These are phyloP conservation scores for Phrixothrix hirtus DNA, from an alignment of 2,888 invertebrate genomes.

Conservation along the genomic window DNA sequence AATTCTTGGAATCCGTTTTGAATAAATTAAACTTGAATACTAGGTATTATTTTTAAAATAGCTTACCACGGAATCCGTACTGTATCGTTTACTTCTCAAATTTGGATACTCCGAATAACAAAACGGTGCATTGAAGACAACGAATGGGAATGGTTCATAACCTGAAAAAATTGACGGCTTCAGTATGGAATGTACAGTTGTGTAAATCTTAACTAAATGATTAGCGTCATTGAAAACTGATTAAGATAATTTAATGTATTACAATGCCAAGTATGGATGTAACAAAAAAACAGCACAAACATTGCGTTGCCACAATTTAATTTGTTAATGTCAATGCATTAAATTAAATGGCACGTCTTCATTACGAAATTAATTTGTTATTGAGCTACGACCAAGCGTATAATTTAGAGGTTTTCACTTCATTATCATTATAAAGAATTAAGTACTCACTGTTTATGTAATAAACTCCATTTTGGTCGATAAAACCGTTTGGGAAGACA, in stretches of 20 bases:
- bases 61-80: conserved; percentile 55
- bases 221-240: not conserved
- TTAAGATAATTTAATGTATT: not conserved
- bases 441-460: conserved; percentile 57
- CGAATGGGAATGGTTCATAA: conserved; percentile 53
- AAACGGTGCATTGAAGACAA: conserved; percentile 53
- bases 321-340: conserved; percentile 18
- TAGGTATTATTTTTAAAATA: not conserved
- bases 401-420: conserved; percentile 2
- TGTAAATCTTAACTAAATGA: not conserved
- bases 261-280: conserved; percentile 5
- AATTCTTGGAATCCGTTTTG: no score
- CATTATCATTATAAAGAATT: no score
- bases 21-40: conserved; percentile 1
- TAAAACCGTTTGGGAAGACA: conserved; percentile 57
- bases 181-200: not conserved
- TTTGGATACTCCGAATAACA: conserved; percentile 49
- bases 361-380: conserved; percentile 18
- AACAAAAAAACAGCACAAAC: conserved; percentile 10
- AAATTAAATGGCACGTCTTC: conserved; percentile 16
- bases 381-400: conserved; percentile 18
- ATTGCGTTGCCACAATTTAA: conserved; percentile 7
- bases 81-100: conserved; percentile 50
- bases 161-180: conserved; percentile 43
- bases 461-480: conserved; percentile 59